Evolutionary conservation across 2,888 invertebrate genomes (phyloP).

Genomic region (Colletes collaris): DNA sequence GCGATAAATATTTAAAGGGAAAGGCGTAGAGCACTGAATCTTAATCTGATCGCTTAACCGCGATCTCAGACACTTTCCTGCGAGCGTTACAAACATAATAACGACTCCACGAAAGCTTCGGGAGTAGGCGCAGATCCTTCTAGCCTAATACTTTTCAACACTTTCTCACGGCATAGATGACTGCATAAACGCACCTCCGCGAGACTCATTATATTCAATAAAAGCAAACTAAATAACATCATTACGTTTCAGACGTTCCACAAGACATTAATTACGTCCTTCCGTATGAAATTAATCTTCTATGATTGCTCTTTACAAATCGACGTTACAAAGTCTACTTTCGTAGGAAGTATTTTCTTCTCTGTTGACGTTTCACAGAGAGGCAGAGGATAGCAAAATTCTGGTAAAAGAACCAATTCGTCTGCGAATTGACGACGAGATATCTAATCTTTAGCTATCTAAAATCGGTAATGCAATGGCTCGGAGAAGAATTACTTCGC

Average conservation of each 20-base stretch:
- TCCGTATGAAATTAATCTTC: too few relatives aligned
- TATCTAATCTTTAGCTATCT: too few relatives aligned
- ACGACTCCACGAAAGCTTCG: conserved; percentile 25
- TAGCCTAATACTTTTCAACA: conserved; percentile 6
- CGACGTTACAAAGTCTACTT: too few relatives aligned
- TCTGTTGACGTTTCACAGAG: too few relatives aligned
- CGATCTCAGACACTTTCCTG: conserved; percentile 51
- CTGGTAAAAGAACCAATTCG: too few relatives aligned
- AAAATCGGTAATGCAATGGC: too few relatives aligned
- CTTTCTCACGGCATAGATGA: conserved; percentile 37
- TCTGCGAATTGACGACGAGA: too few relatives aligned
- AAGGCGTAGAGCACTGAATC: conserved; percentile 35
- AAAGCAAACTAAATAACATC: not conserved
- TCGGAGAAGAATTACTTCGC: not conserved
- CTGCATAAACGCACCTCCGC: conserved; percentile 14
- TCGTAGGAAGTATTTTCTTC: too few relatives aligned
- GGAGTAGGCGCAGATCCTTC: conserved; percentile 24
- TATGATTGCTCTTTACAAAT: too few relatives aligned
- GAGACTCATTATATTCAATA: conserved; percentile 1
- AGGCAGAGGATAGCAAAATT: too few relatives aligned
- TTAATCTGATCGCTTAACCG: conserved; percentile 41
- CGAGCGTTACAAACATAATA: conserved; percentile 31
- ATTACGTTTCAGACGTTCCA: not conserved
- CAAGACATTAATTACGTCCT: too few relatives aligned
- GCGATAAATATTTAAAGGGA: conserved; percentile 54